Evolutionary conservation across 1,140 invertebrate genomes (phyloP), one percentile per base, ranked within the genome.

Genomic region (Lordiphosa stackelbergi): DNA sequence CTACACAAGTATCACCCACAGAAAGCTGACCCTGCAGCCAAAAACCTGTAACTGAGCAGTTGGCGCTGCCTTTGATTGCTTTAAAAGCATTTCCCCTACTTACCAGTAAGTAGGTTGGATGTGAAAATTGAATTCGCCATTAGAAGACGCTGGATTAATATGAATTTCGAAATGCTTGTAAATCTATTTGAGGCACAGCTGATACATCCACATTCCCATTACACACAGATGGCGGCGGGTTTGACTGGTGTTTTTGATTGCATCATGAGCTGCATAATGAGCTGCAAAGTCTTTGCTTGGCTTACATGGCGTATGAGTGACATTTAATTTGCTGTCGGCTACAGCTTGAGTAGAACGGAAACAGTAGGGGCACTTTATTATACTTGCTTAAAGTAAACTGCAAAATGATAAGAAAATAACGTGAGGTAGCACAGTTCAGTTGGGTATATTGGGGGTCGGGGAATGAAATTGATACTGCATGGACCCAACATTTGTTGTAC

Each of bases 291-390:
- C 62, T 61, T 69, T 65, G 40, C 56, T 34, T 12, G 61, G 65
- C 52, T 51, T 59, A 70, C 70, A 68, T 75, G 75, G 74, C 74
- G 75, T 81, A 78, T 74, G 74, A 79, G 74, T 79, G 74, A 79
- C 74, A 81, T 79, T 74, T 79, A 79, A 79, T 79, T 79, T 79
- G 61, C 55, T 55, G 53, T 66, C 74, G 65, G 58, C 65, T 48
- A 69, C 55, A 53, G 45, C 37, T 49, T 36, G 28, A 51, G 38
- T 59, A 16, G 53, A 34, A 53, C n/a, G 16, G 16, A 10, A 45
- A 53, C 8, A 10, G 22, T 31, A 31, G 28, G 7, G 28, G 28
- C 28, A 31, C 8, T 1, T 31, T 8, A 1, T 5, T 5, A 31
- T 31, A 31, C 28, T 31, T 31, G 7, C 7, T 31, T 3, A 31